These are phyloP conservation scores for Garra rufa DNA, from an alignment of 2,113 vertebrate genomes.

Conservation along the genomic window DNA sequence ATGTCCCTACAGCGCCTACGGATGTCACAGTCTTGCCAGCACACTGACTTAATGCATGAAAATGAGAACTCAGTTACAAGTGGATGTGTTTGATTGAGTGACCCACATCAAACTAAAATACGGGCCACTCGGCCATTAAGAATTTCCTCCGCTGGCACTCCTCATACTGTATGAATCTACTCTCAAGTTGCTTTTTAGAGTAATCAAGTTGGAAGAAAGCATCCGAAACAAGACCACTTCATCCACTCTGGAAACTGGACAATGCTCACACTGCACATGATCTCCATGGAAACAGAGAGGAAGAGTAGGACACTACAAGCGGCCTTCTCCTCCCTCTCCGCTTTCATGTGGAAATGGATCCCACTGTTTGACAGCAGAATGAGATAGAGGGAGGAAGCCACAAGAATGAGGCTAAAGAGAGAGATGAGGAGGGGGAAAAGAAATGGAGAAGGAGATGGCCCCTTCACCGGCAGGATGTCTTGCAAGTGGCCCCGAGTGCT, in stretches of 20 bases:
- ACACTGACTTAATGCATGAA: slow-evolving; percentile 8
- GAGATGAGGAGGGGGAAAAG: slow-evolving; percentile 7
- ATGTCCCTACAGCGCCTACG: neutral
- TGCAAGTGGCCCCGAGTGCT: slow-evolving; percentile 40
- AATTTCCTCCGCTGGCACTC: neutral
- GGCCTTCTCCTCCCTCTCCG: slow-evolving; percentile 27
- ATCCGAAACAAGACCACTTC: slow-evolving; percentile 40
- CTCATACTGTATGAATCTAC: neutral
- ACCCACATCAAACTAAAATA: neutral
- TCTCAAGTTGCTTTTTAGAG: slow-evolving; percentile 24
- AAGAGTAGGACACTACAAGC: slow-evolving; percentile 38
- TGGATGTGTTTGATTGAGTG: neutral
- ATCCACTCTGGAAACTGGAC: slow-evolving; percentile 36
- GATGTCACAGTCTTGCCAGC: neutral
- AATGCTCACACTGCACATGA: neutral
- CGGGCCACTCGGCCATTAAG: neutral
- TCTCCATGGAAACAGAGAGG: slow-evolving; percentile 55
- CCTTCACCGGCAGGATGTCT: slow-evolving; percentile 42
- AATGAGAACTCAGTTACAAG: neutral
- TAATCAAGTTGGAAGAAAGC: slow-evolving; percentile 29
- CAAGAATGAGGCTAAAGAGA: slow-evolving; percentile 39
- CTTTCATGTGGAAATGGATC: slow-evolving; percentile 56
- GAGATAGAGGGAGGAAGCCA: slow-evolving; percentile 30
- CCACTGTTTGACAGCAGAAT: slow-evolving; percentile 34
- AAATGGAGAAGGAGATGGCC: slow-evolving; percentile 23